Percentiles rank a stretch among this genome's conserved stretches.
Evolutionary conservation across 2,113 vertebrate genomes (phyloP).

Genomic region (Eurystomus gularis): DNA sequence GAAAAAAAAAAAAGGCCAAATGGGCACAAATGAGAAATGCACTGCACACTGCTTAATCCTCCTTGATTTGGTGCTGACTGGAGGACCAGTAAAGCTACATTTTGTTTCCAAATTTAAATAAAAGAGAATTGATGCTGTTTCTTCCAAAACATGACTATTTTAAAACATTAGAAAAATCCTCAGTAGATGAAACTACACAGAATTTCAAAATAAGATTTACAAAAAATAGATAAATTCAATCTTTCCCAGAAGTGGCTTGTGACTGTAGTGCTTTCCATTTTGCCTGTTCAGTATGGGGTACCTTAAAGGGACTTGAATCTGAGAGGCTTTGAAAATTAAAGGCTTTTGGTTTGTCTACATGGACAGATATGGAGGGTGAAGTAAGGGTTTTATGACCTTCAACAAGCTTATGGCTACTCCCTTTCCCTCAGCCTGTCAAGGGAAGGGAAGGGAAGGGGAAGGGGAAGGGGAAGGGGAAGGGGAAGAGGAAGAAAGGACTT

Average conservation of each 20-base stretch:
- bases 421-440: neutral
- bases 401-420: neutral
- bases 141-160: neutral
- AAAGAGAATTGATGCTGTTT: neutral
- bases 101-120: neutral
- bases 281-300: neutral
- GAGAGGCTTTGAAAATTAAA: neutral
- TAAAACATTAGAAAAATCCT: neutral
- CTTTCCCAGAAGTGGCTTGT: neutral
- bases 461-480: rapidly evolving
- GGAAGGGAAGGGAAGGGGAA: too few species aligned
- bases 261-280: neutral
- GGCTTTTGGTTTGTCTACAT: neutral
- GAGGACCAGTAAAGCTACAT: neutral
- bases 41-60: neutral
- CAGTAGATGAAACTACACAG: neutral
- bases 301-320: neutral
- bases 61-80: neutral
- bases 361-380: neutral
- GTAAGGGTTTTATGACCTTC: neutral
- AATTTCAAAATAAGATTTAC: neutral
- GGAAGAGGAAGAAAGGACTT: neutral
- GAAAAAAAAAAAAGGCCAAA: neutral
- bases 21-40: neutral
- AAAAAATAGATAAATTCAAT: neutral